Evolutionary conservation across 2,888 invertebrate genomes (phyloP).

Genomic region (Coleophora flavipennella): DNA sequence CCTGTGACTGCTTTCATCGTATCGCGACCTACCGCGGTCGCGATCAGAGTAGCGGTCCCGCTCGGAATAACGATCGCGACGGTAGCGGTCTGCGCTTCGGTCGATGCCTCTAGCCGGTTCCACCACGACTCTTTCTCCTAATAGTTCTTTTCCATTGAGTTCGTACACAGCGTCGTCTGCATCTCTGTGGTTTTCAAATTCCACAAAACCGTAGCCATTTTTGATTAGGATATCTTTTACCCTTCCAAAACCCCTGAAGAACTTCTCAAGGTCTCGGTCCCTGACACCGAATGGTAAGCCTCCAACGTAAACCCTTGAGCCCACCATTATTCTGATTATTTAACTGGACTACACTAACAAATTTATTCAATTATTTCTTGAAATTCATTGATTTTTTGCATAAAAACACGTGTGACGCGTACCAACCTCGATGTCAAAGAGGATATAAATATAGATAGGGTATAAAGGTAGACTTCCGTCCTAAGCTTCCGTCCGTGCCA

Average conservation of each 20-base stretch:
- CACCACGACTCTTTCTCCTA: slow-evolving; percentile 94
- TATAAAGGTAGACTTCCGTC: too few species aligned
- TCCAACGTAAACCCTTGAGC: slow-evolving; percentile 89
- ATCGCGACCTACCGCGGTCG: slow-evolving; percentile 79
- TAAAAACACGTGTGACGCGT: too few species aligned
- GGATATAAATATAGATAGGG: too few species aligned
- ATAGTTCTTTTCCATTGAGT: slow-evolving; percentile 95
- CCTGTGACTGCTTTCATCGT: slow-evolving; percentile 80
- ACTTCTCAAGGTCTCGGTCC: slow-evolving; percentile 95
- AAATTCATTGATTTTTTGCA: too few species aligned
- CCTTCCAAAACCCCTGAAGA: slow-evolving; percentile 96
- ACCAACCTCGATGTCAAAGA: too few species aligned
- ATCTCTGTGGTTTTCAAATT: slow-evolving; percentile 97
- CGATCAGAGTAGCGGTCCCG: too few species aligned
- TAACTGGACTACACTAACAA: too few species aligned
- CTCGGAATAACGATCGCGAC: slow-evolving; percentile 81
- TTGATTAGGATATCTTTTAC: slow-evolving; percentile 95
- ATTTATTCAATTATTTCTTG: too few species aligned
- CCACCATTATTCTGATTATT: slow-evolving; percentile 76
- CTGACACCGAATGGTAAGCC: slow-evolving; percentile 89
- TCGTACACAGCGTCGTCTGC: slow-evolving; percentile 99
- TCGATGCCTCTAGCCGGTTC: slow-evolving; percentile 89
- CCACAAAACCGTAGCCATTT: slow-evolving; percentile 98
- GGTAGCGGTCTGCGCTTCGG: slow-evolving; percentile 79
- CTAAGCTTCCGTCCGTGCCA: too few species aligned